phyloP scores from a whole-genome alignment of 2,888 invertebrate genomes.

The Cephonodes hylas region DNA sequence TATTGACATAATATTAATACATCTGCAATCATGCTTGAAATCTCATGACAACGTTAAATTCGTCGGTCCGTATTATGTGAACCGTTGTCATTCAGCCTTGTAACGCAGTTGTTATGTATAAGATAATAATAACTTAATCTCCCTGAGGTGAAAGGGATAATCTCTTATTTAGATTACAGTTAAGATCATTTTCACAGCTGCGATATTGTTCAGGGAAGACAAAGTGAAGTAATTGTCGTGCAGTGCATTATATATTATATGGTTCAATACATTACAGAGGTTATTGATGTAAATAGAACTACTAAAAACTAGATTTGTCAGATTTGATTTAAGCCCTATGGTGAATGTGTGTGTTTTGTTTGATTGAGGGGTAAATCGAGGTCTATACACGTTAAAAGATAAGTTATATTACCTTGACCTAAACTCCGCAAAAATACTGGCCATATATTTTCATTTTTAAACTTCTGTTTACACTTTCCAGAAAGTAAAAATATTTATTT shows the following conservation, averaged over 20 bases:
- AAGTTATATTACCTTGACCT: too few species aligned
- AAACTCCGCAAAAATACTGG: too few species aligned
- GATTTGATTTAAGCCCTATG: too few species aligned
- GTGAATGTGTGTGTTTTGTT: too few species aligned
- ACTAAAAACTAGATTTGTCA: too few species aligned
- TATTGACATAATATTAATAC: not conserved
- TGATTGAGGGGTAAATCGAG: too few species aligned
- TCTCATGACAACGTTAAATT: not conserved
- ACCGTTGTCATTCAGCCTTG: not conserved
- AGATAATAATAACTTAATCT: slow-evolving; percentile 5
- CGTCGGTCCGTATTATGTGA: not conserved
- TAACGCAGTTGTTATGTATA: not conserved
- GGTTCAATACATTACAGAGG: too few species aligned
- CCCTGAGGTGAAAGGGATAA: slow-evolving; percentile 2
- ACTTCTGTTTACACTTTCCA: too few species aligned
- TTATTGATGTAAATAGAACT: too few species aligned
- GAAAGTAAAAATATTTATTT: too few species aligned
- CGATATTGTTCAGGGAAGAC: not conserved
- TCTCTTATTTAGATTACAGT: not conserved
- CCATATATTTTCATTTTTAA: too few species aligned
- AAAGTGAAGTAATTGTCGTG: not conserved
- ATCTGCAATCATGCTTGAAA: not conserved
- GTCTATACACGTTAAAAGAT: too few species aligned
- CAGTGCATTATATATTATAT: not conserved
- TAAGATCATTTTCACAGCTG: not conserved